Evolutionary conservation across 2,888 invertebrate genomes (phyloP), one percentile per base, ranked within the genome.

Genomic region (Heliconius charithonia): DNA sequence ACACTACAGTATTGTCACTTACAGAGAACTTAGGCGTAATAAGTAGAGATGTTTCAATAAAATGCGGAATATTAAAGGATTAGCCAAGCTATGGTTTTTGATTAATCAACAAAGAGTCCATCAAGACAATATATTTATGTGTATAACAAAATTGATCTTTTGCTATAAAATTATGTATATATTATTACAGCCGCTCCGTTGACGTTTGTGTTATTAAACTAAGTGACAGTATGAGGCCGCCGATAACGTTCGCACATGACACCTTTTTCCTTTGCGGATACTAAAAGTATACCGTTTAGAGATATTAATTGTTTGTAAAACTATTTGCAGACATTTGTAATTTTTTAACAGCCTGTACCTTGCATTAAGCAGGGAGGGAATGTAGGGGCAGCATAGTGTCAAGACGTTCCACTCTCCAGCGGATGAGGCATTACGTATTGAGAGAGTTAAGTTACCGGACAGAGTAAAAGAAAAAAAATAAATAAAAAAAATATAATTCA

Each of bases 211-310:
- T 45, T 67, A 67, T 67, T 41, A 67, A 41, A 67, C 4, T 37
- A 37, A 41, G n/a, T 41, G 67, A 67, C 67, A 67, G 67, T 67
- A 67, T 67, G 37, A 69, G 69, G 41, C 41, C 41, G 41, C 16
- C 25, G 69, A 67, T 69, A 69, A 69, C 16, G 3, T 45, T 69
- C 41, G 25, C 13, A 69, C 3, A 67, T 13, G 37, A 41, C n/a
- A 25, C 41, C n/a, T 25, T 41, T 69, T 69, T 69, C 41, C 67
- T 41, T 69, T 41, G 32, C 25, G 12, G 41, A 69, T 41, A 41
- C 16, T 67, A 67, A 67, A 37, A 69, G 25, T 25, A 67, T 69
- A 69, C n/a, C 16, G 2, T 41, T 19, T 13, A 67, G n/a, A 19
- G n/a, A 19, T 67, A 67, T 4, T 37, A 37, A 67, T 41, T 10